Evolutionary conservation across 2,888 invertebrate genomes (phyloP), one percentile per base, ranked within the genome.

Genomic region (Strigamia crassipes): DNA sequence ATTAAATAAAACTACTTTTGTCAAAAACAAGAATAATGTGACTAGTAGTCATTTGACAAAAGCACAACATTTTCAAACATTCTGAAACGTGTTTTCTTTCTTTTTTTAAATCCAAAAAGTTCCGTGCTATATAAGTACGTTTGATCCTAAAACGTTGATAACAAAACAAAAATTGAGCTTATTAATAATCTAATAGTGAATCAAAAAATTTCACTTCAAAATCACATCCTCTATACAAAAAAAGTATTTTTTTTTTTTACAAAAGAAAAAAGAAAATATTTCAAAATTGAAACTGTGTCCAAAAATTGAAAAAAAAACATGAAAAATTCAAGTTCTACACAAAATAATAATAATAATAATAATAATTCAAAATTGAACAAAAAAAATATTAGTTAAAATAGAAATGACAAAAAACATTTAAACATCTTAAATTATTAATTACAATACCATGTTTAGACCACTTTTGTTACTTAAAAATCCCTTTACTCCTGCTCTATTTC

Each of bases 351-450:
- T 56, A 56, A n/a, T 56, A 56, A 56, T 56, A 56, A 56, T 56
- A 56, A 56, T 56, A n/a, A 46, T 46, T 18, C n/a, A 56, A 56
- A 56, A 56, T 56, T 18, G 56, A 56, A 56, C 56, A 56, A 56
- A 56, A 56, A 38, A 56, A 51, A 51, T 42, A 56, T 56, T 56
- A 56, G 56, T 56, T 56, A 56, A 56, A 56, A 56, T 56, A 56
- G 56, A 56, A 56, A 56, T 56, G 56, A 56, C 56, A 56, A 56
- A 42, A 56, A 56, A 56, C 56, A 18, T 56, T 56, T 56, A 56
- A 56, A 56, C 56, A 56, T 56, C 56, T 56, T 56, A 56, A 56
- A 56, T 56, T 56, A 56, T 56, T 56, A 46, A 46, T 46, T 46
- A 46, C 46, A 46, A 56, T 56, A 56, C 56, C 56, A 56, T 56